Evolutionary conservation across 2,113 vertebrate genomes (phyloP).

Genomic region (Semicossyphus pulcher): DNA sequence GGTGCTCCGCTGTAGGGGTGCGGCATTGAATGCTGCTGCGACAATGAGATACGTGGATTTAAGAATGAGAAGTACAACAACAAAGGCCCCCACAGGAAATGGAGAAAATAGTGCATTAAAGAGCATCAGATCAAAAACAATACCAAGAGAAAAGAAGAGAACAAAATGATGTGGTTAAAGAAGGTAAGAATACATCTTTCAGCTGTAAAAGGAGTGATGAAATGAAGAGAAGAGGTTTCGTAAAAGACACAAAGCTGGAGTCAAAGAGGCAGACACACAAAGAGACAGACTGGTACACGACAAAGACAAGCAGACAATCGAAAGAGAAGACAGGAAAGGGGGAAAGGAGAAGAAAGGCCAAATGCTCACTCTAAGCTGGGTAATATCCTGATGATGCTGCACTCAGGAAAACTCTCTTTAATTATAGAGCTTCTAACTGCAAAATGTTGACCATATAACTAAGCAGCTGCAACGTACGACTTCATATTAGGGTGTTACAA

Average conservation of each 20-base stretch:
- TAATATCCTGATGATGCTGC: conserved; percentile 49
- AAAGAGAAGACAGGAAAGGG: conserved; percentile 27
- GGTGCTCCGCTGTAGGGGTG: conserved; percentile 85
- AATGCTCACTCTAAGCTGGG: conserved; percentile 7
- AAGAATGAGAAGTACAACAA: conserved; percentile 71
- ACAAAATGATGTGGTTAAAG: conserved; percentile 20
- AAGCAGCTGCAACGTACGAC: neutral
- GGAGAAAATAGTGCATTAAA: conserved; percentile 26
- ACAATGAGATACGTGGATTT: conserved; percentile 95
- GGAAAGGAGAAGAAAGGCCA: conserved; percentile 41
- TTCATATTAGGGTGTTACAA: neutral
- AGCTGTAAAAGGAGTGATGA: conserved; percentile 7
- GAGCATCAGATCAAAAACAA: conserved; percentile 23
- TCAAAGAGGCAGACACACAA: conserved; percentile 12
- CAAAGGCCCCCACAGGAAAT: conserved; percentile 56
- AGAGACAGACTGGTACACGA: conserved; percentile 17
- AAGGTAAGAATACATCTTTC: conserved; percentile 1
- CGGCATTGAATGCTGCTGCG: conserved; percentile 91
- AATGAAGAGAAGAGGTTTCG: conserved; percentile 11
- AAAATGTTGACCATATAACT: neutral
- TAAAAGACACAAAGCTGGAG: conserved; percentile 14
- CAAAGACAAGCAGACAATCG: conserved; percentile 37
- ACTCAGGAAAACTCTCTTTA: conserved; percentile 35
- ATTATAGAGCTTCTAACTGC: neutral
- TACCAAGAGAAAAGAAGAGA: conserved; percentile 12